Evolutionary conservation across 2,888 invertebrate species (phyloP).

Genomic region (Stramonita haemastoma): DNA sequence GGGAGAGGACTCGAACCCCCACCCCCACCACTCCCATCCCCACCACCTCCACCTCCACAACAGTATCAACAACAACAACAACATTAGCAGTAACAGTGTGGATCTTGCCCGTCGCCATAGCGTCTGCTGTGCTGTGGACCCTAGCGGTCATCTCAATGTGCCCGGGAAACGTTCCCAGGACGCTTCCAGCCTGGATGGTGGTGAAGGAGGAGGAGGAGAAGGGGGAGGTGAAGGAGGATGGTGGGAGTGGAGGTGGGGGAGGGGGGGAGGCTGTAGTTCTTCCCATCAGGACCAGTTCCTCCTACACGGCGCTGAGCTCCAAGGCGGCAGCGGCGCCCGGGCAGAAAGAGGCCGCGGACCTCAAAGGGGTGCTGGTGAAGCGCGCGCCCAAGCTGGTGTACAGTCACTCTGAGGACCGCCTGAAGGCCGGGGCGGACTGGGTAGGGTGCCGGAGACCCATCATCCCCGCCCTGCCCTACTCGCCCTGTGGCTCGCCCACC

Average conservation of each 20-base stretch:
- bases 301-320: constrained; percentile 24
- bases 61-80: constrained; percentile 38
- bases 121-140: constrained; percentile 59
- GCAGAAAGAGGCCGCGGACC: not conserved
- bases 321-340: not conserved
- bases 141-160: constrained; percentile 67
- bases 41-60: constrained; percentile 43
- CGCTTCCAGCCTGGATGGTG: not conserved
- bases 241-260: not conserved
- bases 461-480: constrained; percentile 86
- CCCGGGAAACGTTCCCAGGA: constrained; percentile 46
- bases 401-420: constrained; percentile 71
- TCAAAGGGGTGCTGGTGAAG: constrained; percentile 43
- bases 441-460: constrained; percentile 78
- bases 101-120: constrained; percentile 58
- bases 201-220: not conserved
- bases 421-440: constrained; percentile 48
- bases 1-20: constrained; percentile 52
- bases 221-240: not conserved
- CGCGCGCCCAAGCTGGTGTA: constrained; percentile 69
- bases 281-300: constrained; percentile 26
- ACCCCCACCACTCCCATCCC: constrained; percentile 48
- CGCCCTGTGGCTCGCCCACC: constrained; percentile 86
- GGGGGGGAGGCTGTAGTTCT: not conserved
- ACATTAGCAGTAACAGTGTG: constrained; percentile 30